A percentile compares a stretch with the other conserved stretches of the same genome.
Conservation (phyloP, 2,888 invertebrate species). For the Archips crataeganus region DNA sequence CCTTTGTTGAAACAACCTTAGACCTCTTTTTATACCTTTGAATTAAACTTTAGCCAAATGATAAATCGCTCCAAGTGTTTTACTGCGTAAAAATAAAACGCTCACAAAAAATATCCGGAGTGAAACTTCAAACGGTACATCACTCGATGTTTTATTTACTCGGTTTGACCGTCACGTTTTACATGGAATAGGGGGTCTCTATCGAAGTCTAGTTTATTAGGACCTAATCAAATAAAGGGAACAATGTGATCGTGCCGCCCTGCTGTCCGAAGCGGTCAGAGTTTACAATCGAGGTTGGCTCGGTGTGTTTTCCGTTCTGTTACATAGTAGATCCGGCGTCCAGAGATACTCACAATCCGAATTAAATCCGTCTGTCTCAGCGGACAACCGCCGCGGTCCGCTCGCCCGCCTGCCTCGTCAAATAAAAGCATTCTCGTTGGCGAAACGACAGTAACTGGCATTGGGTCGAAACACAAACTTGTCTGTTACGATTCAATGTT, state of each 20-base stretch:
- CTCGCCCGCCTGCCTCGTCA: conserved; percentile 22
- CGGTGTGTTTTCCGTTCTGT: not conserved
- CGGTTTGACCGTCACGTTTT: conserved; percentile 28
- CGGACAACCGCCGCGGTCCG: conserved; percentile 26
- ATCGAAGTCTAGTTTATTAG: conserved; percentile 27
- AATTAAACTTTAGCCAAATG: not conserved
- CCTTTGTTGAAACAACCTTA: not conserved
- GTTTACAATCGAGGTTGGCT: conserved; percentile 2
- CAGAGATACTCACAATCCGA: conserved; percentile 22
- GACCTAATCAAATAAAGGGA: conserved; percentile 35
- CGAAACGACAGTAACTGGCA: conserved; percentile 22
- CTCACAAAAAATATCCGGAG: not conserved
- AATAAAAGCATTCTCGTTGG: conserved; percentile 32
- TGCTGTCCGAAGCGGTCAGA: conserved; percentile 8
- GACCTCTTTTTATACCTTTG: not conserved
- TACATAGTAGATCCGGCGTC: conserved; percentile 2
- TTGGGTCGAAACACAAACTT: conserved; percentile 25
- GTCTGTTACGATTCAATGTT: not conserved
- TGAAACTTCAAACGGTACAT: not conserved
- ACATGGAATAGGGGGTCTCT: conserved; percentile 17
- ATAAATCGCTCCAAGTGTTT: not conserved
- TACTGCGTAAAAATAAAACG: not conserved
- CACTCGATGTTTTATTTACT: conserved; percentile 7
- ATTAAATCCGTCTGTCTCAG: conserved; percentile 31
- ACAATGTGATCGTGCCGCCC: conserved; percentile 28